These are phyloP conservation scores for Hyphantria cunea DNA, from an alignment of 1,140 invertebrate genomes.

Conservation along the genomic window DNA sequence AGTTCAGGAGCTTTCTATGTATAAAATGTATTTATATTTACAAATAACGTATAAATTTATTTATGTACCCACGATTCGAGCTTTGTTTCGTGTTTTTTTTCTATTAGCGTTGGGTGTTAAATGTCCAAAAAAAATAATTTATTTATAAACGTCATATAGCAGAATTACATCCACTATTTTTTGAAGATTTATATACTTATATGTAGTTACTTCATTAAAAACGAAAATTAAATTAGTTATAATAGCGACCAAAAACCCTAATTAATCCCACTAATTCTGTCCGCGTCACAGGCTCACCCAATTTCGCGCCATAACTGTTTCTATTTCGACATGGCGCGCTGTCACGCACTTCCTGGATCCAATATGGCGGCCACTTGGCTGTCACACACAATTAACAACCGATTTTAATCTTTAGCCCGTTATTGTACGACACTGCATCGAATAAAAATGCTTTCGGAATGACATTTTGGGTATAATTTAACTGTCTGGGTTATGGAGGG, in stretches of 20 bases:
- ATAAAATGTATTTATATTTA: too few species aligned
- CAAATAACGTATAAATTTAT: too few species aligned
- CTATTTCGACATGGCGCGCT: constrained; percentile 36
- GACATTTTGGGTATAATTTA: constrained; percentile 28
- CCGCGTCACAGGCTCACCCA: constrained; percentile 31
- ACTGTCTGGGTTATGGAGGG: constrained; percentile 16
- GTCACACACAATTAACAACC: constrained; percentile 27
- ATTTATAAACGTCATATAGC: too few species aligned
- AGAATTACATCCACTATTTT: too few species aligned
- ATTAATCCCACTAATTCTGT: constrained; percentile 29
- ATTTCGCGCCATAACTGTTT: constrained; percentile 40
- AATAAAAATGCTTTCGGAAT: constrained; percentile 27
- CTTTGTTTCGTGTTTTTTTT: too few species aligned
- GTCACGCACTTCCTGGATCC: constrained; percentile 36
- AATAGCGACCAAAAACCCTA: neutral
- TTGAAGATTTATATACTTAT: too few species aligned
- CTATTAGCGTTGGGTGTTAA: too few species aligned
- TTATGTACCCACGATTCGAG: too few species aligned
- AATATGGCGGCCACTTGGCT: constrained; percentile 27
- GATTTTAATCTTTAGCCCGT: constrained; percentile 31
- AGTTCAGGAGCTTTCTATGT: too few species aligned
- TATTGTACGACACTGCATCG: constrained; percentile 21
- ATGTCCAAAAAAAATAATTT: too few species aligned
- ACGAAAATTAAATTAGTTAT: too few species aligned
- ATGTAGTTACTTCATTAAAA: too few species aligned